Conservation (phyloP, 1,140 invertebrate species). For the Zaprionus camerounensis region DNA sequence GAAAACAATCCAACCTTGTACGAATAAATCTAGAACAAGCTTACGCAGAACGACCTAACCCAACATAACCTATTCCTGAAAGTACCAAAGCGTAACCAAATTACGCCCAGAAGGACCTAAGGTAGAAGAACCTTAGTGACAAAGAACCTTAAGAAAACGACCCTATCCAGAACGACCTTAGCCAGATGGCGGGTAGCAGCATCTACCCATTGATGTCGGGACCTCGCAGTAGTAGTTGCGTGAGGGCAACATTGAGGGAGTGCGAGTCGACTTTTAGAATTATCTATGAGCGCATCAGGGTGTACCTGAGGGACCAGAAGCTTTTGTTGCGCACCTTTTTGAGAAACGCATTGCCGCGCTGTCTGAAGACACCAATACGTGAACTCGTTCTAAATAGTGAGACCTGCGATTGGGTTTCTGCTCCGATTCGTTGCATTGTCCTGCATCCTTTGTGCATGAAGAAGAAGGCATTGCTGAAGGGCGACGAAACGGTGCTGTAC, state of each 20-base stretch:
- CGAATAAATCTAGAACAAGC: too few species aligned
- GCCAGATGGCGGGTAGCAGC: too few species aligned
- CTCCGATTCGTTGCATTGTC: constrained; percentile 4
- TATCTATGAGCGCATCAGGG: neutral
- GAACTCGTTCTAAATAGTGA: neutral
- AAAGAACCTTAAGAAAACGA: too few species aligned
- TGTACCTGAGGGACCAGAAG: neutral
- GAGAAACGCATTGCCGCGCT: neutral
- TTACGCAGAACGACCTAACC: too few species aligned
- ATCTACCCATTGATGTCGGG: neutral
- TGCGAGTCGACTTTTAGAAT: neutral
- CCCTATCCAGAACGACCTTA: too few species aligned
- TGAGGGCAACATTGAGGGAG: neutral
- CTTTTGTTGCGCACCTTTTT: neutral
- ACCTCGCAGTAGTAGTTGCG: neutral
- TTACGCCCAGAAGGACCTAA: too few species aligned
- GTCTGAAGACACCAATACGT: neutral
- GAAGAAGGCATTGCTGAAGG: constrained; percentile 23
- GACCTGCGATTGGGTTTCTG: constrained; percentile 13
- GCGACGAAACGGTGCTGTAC: constrained; percentile 24
- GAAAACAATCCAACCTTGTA: too few species aligned
- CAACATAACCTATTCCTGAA: too few species aligned
- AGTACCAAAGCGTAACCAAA: too few species aligned
- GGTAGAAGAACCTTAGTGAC: too few species aligned
- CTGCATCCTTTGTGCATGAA: constrained; percentile 9